Percentiles rank a stretch among this genome's conserved stretches.
These are phyloP conservation scores for Ameiurus melas DNA, from an alignment of 2,113 vertebrate species.

Conservation along the genomic window DNA sequence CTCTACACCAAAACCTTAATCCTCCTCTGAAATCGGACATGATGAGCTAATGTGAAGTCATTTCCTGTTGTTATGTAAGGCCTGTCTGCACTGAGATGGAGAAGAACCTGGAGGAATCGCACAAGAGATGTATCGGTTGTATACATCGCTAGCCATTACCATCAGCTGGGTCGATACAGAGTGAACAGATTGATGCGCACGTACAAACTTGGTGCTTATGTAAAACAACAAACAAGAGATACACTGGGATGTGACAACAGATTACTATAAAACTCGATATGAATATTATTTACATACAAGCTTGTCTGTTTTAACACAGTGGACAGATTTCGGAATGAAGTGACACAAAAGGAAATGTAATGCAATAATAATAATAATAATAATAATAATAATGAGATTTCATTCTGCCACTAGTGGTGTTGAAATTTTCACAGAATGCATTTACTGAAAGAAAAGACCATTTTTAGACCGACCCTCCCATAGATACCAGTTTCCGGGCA, in stretches of 20 bases:
- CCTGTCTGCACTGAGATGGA: background rate
- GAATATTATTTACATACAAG: background rate
- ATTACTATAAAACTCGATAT: background rate
- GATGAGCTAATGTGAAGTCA: slow-evolving; percentile 23
- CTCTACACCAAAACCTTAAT: background rate
- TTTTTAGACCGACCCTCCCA: background rate
- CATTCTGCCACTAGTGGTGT: background rate
- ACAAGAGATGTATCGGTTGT: background rate
- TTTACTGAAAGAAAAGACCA: background rate
- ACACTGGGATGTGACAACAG: background rate
- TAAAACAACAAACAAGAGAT: background rate
- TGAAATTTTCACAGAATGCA: background rate
- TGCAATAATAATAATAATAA: too few relatives aligned
- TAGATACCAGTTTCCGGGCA: background rate
- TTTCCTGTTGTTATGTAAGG: slow-evolving; percentile 15
- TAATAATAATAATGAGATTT: background rate
- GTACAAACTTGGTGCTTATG: background rate
- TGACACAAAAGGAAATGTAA: background rate
- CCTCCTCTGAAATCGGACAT: background rate
- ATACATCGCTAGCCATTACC: background rate
- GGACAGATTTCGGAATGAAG: background rate
- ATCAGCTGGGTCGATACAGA: background rate
- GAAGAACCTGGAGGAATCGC: slow-evolving; percentile 10
- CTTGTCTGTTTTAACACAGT: background rate
- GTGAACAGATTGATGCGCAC: background rate